phyloP scores from a whole-genome alignment of 2,888 invertebrate species.

The Hartigia nigra region DNA sequence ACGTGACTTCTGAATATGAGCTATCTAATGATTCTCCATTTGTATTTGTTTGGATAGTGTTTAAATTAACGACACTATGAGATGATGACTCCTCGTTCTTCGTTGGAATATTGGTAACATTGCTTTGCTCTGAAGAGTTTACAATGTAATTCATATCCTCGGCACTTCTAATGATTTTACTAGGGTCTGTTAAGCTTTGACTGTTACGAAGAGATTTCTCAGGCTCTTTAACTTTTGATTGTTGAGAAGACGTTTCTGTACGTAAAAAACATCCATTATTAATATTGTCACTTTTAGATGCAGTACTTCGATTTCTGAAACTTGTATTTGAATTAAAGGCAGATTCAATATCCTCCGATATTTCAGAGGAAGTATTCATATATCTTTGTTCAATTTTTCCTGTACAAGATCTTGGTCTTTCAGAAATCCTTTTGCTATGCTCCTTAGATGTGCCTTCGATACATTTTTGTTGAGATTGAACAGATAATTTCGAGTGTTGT shows the following conservation, averaged over 20 bases:
- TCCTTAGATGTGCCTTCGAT: conserved; percentile 33
- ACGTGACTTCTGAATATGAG: conserved; percentile 42
- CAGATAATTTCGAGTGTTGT: conserved; percentile 27
- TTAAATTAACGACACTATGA: conserved; percentile 6
- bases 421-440: conserved; percentile 42
- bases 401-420: conserved; percentile 46
- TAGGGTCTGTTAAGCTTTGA: conserved; percentile 27
- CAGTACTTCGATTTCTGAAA: conserved; percentile 32
- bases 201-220: conserved; percentile 29
- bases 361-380: conserved; percentile 40
- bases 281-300: conserved; percentile 15
- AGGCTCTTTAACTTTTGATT: conserved; percentile 38
- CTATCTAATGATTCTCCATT: conserved; percentile 41
- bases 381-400: conserved; percentile 45
- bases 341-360: conserved; percentile 48
- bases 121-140: conserved; percentile 26
- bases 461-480: conserved; percentile 32
- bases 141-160: conserved; percentile 39
- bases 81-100: conserved; percentile 30
- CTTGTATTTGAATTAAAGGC: conserved; percentile 40
- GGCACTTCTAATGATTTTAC: conserved; percentile 25
- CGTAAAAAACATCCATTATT: conserved; percentile 21
- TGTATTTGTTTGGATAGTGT: conserved; percentile 12
- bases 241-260: conserved; percentile 28
- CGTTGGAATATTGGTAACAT: conserved; percentile 20